A percentile compares a stretch with the other conserved stretches of the same genome.
phyloP scores from a whole-genome alignment of 2,113 vertebrate genomes.

The Tachysurus fulvidraco region DNA sequence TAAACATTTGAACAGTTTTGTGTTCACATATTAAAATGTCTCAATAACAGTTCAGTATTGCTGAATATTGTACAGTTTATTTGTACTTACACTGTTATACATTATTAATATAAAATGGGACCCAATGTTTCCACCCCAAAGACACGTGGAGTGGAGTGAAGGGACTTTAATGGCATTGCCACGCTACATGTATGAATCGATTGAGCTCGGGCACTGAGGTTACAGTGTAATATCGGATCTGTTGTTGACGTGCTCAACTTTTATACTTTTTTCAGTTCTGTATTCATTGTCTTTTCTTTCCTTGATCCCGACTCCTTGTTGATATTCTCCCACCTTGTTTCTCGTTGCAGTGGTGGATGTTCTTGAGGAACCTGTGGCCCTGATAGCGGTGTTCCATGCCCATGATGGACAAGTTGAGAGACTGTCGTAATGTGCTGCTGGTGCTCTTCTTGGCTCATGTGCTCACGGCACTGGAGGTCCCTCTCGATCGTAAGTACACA shows the following conservation, averaged over 20 bases:
- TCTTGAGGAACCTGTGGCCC: constrained; percentile 50
- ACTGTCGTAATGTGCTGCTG: constrained; percentile 68
- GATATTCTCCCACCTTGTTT: neutral
- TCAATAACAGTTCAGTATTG: neutral
- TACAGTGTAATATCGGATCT: neutral
- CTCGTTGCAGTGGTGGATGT: constrained; percentile 57
- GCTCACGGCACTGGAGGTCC: constrained; percentile 86
- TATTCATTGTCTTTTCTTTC: neutral
- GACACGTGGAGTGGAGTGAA: neutral
- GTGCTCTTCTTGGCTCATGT: constrained; percentile 81
- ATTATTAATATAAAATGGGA: neutral
- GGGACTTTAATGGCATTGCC: neutral
- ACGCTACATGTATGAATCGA: neutral
- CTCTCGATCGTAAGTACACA: constrained; percentile 89
- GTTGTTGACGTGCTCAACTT: neutral
- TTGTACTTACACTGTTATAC: neutral
- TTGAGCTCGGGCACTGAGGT: neutral
- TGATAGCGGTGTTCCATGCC: constrained; percentile 62
- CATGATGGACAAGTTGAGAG: constrained; percentile 79
- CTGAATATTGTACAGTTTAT: neutral
- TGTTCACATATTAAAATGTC: neutral
- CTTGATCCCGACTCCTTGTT: neutral
- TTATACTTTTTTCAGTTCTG: neutral
- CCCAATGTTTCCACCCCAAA: neutral
- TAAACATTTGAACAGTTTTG: neutral